Base-by-base conservation (phyloP, 2,113 vertebrate species). In the Chascanopsetta lugubris region DNA sequence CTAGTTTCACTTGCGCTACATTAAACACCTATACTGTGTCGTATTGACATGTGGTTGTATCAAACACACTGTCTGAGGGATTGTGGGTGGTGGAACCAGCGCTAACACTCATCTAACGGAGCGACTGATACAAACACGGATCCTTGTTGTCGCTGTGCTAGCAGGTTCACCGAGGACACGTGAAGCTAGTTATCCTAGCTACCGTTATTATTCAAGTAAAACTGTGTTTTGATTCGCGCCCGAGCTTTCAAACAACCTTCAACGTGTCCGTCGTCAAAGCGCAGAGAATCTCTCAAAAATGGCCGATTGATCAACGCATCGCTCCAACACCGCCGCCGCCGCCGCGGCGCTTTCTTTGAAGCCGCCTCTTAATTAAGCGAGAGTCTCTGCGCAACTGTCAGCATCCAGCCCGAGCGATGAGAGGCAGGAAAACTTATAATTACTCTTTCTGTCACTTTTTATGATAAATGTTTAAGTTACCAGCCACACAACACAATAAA, bases 381-480 rank as follows among this genome's bases (percentile, higher is more conserved):
- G 77, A 73, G 65, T 84, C 46, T 75, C 63, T 74, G 53, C 58
- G 72, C 78, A 86, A 69, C 71, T 77, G 71, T 82, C 78, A 79
- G 76, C 43, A 61, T 53, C 76, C 54, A 45, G 77, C 75, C 73
- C 38, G 60, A 56, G 32, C 54, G 71, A 81, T 72, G 69, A 77
- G 70, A 80, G 55, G 66, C 71, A 75, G 72, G 73, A 85, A 87
- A 92, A 90, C 87, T 89, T 89, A 88, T 86, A 90, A 90, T 91
- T 84, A 89, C 85, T 77, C 80, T 85, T 64, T 73, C 79, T 88
- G 86, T 77, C 75, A 82, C 86, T 84, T 87, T 83, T 85, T 51
- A 86, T 85, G 85, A 88, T 90, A 88, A 90, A 91, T 90, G 83
- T 90, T 91, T 85, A 90, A 90, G 82, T 84, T 89, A 78, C 83